Base-by-base conservation (phyloP, 2,888 invertebrate genomes). In the Dusona sp. region DNA sequence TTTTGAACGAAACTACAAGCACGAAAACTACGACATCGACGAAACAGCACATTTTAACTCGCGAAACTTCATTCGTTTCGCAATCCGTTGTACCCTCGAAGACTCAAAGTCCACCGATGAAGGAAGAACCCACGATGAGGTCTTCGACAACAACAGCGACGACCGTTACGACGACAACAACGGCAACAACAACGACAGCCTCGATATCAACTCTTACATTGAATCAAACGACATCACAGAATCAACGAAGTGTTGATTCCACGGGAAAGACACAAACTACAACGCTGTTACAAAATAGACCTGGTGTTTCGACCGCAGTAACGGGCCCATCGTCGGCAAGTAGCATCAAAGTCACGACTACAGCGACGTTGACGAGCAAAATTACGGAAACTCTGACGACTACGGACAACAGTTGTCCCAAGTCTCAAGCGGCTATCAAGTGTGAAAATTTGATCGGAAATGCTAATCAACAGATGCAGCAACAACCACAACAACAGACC, bases 1-100 rank as follows among this genome's bases (percentile, higher is more conserved):
- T 95, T 38, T 92, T 95, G 83, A 95, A 95, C 81, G 95, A 95
- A 77, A 92, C 93, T 3, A 91, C 94, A 38, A 85, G 90, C 16
- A 89, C 89, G 6, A 93, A 93, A 67, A 11, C 82, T 16, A 22
- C 70, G 11, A 72, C 84, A n/a, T 54, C 88, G 9, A 57, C 73
- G 7, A 87, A 90, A 19, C 61, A 93, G 45, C 94, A 93, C 88
- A 88, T 92, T 38, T 75, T 93, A 16, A 89, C 89, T 8, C 89
- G 93, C 19, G 94, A 94, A 88, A 94, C 94, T 0, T 94, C 94
- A 0, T 94, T 94, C 79, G 86, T 94, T 6, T 93, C 94, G 11
- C 93, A 93, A 65, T 79, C 91, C 0, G 86, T 92, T 51, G 89
- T 88, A 16, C 88, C 88, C 0, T 70, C 84, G 4, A 94, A 94